Evolutionary conservation across 2,888 invertebrate genomes (phyloP).

Genomic region (Tenthredo distinguenda): DNA sequence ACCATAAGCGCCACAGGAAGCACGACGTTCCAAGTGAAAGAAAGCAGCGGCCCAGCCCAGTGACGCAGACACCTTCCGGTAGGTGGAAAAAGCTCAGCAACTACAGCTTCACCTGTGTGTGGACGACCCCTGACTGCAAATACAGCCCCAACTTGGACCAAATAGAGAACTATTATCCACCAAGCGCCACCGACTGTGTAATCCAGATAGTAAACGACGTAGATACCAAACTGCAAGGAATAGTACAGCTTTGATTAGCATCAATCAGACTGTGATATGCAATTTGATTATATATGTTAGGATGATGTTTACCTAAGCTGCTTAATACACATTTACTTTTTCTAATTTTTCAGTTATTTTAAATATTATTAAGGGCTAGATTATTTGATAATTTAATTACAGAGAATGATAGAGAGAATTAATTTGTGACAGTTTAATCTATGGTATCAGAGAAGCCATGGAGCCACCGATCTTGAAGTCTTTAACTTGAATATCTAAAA

Average conservation of each 20-base stretch:
- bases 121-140: slow-evolving; percentile 93
- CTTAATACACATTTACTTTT: background rate
- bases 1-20: slow-evolving; percentile 91
- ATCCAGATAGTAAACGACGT: slow-evolving; percentile 91
- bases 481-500: slow-evolving; percentile 80
- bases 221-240: slow-evolving; percentile 85
- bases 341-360: background rate
- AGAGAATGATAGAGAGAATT: background rate
- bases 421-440: background rate
- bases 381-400: background rate
- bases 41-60: slow-evolving; percentile 86
- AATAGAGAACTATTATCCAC: slow-evolving; percentile 91
- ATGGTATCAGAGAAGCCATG: slow-evolving; percentile 37
- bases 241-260: background rate
- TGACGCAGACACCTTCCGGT: slow-evolving; percentile 78
- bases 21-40: slow-evolving; percentile 93
- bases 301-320: slow-evolving; percentile 2
- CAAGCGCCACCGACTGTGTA: slow-evolving; percentile 91
- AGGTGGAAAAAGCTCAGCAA: slow-evolving; percentile 82
- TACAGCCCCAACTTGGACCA: slow-evolving; percentile 89
- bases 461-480: slow-evolving; percentile 56
- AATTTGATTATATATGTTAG: background rate
- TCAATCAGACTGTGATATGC: background rate
- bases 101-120: slow-evolving; percentile 88
- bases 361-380: background rate